A percentile compares a stretch with the other conserved stretches of the same genome.
phyloP scores from a whole-genome alignment of 1,140 invertebrate species.

The Dysdera silvatica region DNA sequence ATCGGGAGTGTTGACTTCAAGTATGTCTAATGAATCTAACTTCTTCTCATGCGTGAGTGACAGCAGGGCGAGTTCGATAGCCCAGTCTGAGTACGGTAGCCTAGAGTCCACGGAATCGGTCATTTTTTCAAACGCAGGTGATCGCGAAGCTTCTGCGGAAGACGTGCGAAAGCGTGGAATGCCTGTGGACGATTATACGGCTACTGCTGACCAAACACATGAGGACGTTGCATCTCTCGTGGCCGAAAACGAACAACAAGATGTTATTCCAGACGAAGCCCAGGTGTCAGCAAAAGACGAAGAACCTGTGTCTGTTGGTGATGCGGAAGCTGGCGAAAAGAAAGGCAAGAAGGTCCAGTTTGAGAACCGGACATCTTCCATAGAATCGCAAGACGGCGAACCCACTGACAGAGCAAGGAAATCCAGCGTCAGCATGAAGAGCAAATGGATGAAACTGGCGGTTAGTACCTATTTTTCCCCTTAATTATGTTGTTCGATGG shows the following conservation, averaged over 20 bases:
- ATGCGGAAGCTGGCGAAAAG: background rate
- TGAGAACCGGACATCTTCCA: conserved; percentile 1
- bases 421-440: conserved; percentile 17
- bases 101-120: conserved; percentile 31
- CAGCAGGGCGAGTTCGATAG: conserved; percentile 34
- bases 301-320: background rate
- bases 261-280: background rate
- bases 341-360: conserved; percentile 27
- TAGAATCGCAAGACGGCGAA: background rate
- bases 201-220: background rate
- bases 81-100: conserved; percentile 31
- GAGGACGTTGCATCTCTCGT: background rate
- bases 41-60: conserved; percentile 37
- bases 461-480: conserved; percentile 17
- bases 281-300: background rate
- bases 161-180: background rate
- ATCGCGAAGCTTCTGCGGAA: background rate
- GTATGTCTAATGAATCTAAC: conserved; percentile 37
- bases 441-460: conserved; percentile 29
- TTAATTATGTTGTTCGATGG: no score
- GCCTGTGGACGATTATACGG: background rate
- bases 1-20: conserved; percentile 9
- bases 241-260: conserved; percentile 5
- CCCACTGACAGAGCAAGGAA: conserved; percentile 8
- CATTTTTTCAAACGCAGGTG: background rate